Conservation (phyloP, 2,888 invertebrate species). For the Hypsopygia costalis region DNA sequence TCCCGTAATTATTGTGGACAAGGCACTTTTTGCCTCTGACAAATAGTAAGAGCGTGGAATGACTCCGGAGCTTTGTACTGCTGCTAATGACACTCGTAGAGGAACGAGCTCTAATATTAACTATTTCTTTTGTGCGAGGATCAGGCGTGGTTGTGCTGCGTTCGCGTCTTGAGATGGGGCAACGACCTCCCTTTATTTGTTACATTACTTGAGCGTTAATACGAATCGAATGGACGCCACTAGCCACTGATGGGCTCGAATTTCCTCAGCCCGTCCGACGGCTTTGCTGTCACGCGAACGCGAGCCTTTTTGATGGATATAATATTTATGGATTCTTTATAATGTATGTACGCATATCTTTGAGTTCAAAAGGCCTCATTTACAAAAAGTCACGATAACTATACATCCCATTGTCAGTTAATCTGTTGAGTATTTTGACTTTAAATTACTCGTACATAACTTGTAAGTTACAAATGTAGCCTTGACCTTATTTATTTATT, state of each 20-base stretch:
- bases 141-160: slow-evolving; percentile 56
- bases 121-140: slow-evolving; percentile 75
- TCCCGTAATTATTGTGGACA: slow-evolving; percentile 80
- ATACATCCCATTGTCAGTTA: too few species aligned
- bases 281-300: slow-evolving; percentile 69
- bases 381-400: too few species aligned
- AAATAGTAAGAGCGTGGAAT: slow-evolving; percentile 77
- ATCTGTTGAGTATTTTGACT: too few species aligned
- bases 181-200: slow-evolving; percentile 74
- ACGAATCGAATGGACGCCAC: slow-evolving; percentile 68
- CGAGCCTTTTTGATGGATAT: slow-evolving; percentile 59
- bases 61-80: slow-evolving; percentile 72
- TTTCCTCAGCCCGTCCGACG: slow-evolving; percentile 56
- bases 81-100: slow-evolving; percentile 74
- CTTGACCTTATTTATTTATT: too few species aligned
- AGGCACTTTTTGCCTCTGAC: slow-evolving; percentile 78
- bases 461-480: too few species aligned
- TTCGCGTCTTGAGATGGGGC: slow-evolving; percentile 58
- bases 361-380: too few species aligned
- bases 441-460: too few species aligned
- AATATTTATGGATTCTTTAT: slow-evolving; percentile 45
- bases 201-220: slow-evolving; percentile 73
- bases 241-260: slow-evolving; percentile 54
- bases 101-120: slow-evolving; percentile 71
- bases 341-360: too few species aligned